Evolutionary conservation across 2,113 vertebrate species (phyloP), one percentile per base, ranked within the genome.

Genomic region (Cathartes aura): DNA sequence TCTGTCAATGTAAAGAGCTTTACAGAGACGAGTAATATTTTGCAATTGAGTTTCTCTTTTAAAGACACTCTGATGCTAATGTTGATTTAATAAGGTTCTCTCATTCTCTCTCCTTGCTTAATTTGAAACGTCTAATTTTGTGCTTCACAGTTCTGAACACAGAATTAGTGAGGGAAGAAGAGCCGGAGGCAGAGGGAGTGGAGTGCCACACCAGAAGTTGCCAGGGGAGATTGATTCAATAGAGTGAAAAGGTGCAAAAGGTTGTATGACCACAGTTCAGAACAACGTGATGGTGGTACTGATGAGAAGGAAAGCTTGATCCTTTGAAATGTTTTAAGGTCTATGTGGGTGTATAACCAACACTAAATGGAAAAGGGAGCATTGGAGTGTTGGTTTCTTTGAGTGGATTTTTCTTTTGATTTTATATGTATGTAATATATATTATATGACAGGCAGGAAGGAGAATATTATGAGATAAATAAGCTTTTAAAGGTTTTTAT

Each of bases 41-140:
- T 93, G 74, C 90, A 94, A 87, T 93, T 94, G 92, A 96, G 76
- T 92, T 96, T 97, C 92, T 91, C 93, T 94, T 97, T 94, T 89
- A 94, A 97, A 97, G 95, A 75, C 91, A 68, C 96, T 97, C 82
- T 62, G 94, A 97, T 97, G 95, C 97, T 98, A 98, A 98, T 98
- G 98, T 97, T 96, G 96, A 98, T 98, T 98, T 98, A 98, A 98
- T 98, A 98, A 98, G 95, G 89, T 97, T 97, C 91, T 96, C 91
- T 97, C 71, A 58, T 93, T 96, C 89, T 91, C 85, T 98, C 90
- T 95, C 72, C 80, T 93, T 92, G 95, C 95, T 96, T 98, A 98
- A 97, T 98, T 98, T 98, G 96, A 98, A 97, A 97, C 50, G 94
- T 97, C 96, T 97, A 97, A 98, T 98, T 98, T 98, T 98, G 96